A percentile compares a stretch with the other conserved stretches of the same genome.
phyloP scores from a whole-genome alignment of 2,797 vertebrate species.

The Eulemur coronatus region DNA sequence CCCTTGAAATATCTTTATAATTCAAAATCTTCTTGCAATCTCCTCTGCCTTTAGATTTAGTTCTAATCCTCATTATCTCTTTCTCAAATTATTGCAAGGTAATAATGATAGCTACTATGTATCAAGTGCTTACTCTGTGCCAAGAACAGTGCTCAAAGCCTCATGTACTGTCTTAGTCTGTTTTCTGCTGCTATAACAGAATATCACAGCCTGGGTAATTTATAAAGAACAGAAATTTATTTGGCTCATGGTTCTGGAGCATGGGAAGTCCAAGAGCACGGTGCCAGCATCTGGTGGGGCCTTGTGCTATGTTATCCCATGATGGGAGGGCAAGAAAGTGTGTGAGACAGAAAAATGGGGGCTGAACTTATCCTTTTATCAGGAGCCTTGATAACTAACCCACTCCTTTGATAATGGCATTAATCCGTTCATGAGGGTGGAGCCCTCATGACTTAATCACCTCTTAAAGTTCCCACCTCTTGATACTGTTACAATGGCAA shows the following conservation, averaged over 20 bases:
- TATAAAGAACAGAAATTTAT: neutral
- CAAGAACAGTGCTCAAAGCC: neutral
- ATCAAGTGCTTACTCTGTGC: neutral
- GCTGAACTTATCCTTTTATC: neutral
- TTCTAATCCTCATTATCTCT: neutral
- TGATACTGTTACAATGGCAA: neutral
- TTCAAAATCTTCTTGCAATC: neutral
- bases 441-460: neutral
- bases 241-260: neutral
- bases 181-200: neutral
- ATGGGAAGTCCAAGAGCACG: neutral
- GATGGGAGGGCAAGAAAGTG: neutral
- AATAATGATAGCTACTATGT: neutral
- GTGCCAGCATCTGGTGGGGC: neutral
- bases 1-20: neutral
- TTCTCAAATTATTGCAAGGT: neutral
- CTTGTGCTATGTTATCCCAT: neutral
- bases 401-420: neutral
- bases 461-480: neutral
- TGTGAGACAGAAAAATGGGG: neutral
- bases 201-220: neutral
- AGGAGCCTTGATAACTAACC: neutral
- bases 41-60: neutral
- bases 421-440: neutral
- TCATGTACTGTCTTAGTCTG: neutral